These are phyloP conservation scores for Lasioglossum zephyrum DNA, from an alignment of 2,888 invertebrate species.

Conservation along the genomic window DNA sequence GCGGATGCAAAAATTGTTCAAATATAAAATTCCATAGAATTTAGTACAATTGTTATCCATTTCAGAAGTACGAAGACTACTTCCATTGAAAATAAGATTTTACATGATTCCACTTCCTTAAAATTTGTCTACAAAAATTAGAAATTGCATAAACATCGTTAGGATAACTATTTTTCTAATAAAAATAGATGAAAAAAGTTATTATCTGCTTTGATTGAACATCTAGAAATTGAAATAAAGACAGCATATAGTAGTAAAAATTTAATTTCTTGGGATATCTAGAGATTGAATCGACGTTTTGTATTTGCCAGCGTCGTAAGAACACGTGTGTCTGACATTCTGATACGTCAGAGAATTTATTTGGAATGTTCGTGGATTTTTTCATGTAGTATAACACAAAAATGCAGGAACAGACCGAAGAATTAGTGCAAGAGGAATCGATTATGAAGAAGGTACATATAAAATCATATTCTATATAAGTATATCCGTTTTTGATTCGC, in stretches of 20 bases:
- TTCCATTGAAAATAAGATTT: too few species aligned
- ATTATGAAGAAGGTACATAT: constrained; percentile 69
- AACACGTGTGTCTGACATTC: constrained; percentile 32
- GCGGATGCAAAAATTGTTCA: too few species aligned
- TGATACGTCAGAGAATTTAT: constrained; percentile 15
- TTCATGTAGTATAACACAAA: constrained; percentile 21
- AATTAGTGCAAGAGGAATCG: constrained; percentile 49
- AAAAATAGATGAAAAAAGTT: too few species aligned
- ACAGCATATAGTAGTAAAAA: background rate
- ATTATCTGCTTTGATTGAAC: too few species aligned
- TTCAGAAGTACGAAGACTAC: too few species aligned
- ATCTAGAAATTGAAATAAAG: too few species aligned
- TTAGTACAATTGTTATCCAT: too few species aligned
- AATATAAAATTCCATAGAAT: background rate
- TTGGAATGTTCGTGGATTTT: constrained; percentile 18
- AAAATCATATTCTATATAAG: constrained; percentile 9
- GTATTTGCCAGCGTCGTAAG: background rate
- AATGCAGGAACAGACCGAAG: background rate
- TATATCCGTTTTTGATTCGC: background rate
- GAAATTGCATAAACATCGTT: too few species aligned
- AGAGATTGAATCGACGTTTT: constrained; percentile 34
- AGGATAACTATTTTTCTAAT: too few species aligned
- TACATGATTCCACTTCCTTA: too few species aligned
- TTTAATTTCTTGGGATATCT: background rate
- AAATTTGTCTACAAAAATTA: too few species aligned